Percentiles rank a stretch among this genome's conserved stretches.
Evolutionary conservation across 2,888 invertebrate genomes (phyloP).

Genomic region (Ophion costatus): DNA sequence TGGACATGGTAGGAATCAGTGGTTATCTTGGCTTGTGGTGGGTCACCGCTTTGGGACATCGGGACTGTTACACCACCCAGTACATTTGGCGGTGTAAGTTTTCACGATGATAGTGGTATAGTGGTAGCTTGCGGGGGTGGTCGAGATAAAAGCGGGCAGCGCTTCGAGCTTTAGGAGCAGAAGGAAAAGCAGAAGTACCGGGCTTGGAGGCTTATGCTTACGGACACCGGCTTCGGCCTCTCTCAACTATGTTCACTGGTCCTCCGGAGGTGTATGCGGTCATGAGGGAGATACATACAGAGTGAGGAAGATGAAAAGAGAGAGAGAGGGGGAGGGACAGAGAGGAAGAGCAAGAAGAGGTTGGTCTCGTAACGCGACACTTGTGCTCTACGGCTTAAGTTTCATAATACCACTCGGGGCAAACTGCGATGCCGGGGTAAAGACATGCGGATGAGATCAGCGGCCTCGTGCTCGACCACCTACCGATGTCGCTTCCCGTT

Average conservation of each 20-base stretch:
- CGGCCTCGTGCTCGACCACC: constrained; percentile 55
- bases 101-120: constrained; percentile 53
- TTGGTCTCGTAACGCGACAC: constrained; percentile 77
- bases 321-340: constrained; percentile 14
- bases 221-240: constrained; percentile 43
- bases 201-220: constrained; percentile 63
- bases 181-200: constrained; percentile 63
- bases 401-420: constrained; percentile 79
- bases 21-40: constrained; percentile 27
- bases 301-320: not conserved
- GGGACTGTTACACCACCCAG: constrained; percentile 2
- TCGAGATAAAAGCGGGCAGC: constrained; percentile 54
- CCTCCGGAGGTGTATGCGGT: constrained; percentile 6
- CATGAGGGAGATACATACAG: not conserved
- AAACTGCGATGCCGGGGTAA: constrained; percentile 73
- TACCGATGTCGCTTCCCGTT: constrained; percentile 56
- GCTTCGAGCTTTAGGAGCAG: constrained; percentile 52
- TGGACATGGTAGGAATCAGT: constrained; percentile 45
- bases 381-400: constrained; percentile 80
- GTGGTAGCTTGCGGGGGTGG: constrained; percentile 25
- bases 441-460: constrained; percentile 71
- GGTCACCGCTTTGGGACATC: constrained; percentile 30
- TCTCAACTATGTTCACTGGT: constrained; percentile 20
- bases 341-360: constrained; percentile 57
- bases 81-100: constrained; percentile 50